Evolutionary conservation across 1,140 invertebrate species (phyloP), one percentile per base, ranked within the genome.

Genomic region (Ips typographus): DNA sequence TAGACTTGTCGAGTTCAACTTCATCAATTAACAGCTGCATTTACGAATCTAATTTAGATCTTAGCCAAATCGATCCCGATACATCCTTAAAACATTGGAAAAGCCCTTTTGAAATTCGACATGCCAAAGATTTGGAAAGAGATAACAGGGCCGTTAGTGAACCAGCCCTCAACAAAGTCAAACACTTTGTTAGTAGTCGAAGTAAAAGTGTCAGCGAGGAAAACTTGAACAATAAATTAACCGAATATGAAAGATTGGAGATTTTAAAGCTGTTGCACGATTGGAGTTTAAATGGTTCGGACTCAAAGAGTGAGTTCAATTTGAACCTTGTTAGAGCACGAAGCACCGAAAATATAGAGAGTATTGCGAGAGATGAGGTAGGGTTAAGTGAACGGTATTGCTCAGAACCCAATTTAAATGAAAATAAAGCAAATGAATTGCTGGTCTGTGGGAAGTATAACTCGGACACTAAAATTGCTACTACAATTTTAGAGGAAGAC

Each of bases 41-140:
- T 47, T 76, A 78, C 52, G 77, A 78, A 49, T 79, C 78, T 22
- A 78, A 77, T 59, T 66, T 80, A 22, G 78, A 80, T 73, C 72
- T 80, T 51, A 80, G 76, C 63, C 75, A 74, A 65, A 73, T 79
- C 53, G 77, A 78, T 73, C 70, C 72, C 8, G 80, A 83, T 36
- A 79, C 80, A 0, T 66, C 74, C 22, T 62, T 72, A 22, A 72
- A 76, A 59, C 73, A 75, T 36, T 85, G 84, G 84, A 84, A 83
- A 68, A 85, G 84, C 0, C 84, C 85, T 1, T 83, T 84, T 60
- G 83, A 85, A 52, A 83, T 85, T 7, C 74, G 84, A 7, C 76
- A 85, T 8, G 84, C 78, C 76, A 86, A 71, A 71, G 85, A 85
- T 7, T 74, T 89, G 53, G 84, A 87, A 1, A 84, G 84, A 72